These are phyloP conservation scores for Thryonomys swinderianus DNA, from an alignment of 2,113 vertebrate species.

Conservation along the genomic window DNA sequence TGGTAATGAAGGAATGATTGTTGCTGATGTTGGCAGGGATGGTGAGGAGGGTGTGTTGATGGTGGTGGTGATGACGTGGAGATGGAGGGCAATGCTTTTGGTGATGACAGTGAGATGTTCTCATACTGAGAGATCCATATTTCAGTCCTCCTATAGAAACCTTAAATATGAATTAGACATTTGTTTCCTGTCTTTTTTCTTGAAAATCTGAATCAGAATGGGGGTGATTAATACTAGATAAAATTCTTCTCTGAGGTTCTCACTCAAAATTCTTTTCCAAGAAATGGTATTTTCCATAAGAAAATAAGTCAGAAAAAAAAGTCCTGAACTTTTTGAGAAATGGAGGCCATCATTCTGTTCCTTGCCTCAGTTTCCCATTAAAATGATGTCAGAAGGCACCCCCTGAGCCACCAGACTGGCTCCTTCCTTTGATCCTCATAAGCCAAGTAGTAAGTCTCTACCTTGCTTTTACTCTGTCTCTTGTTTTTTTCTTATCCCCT, in stretches of 20 bases:
- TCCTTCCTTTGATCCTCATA: neutral
- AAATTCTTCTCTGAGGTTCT: neutral
- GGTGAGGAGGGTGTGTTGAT: neutral
- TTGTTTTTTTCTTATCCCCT: neutral
- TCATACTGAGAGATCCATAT: neutral
- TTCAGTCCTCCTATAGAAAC: neutral
- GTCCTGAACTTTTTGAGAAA: neutral
- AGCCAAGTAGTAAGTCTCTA: neutral
- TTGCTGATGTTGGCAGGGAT: neutral
- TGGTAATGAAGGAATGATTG: neutral
- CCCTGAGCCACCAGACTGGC: neutral
- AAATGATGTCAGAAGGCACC: no score
- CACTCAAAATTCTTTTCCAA: conserved; percentile 1
- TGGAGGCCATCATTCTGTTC: neutral
- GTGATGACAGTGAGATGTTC: neutral
- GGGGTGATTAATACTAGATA: neutral
- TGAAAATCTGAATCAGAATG: neutral
- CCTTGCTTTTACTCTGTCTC: neutral
- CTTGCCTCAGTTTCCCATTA: neutral
- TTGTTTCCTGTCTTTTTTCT: neutral
- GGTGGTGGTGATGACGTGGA: neutral
- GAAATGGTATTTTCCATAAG: neutral
- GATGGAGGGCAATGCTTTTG: neutral
- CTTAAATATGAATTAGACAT: neutral
- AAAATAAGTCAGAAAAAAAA: neutral